Base-by-base conservation (phyloP, 92 coral and sea anemone species). In the Epizoanthus ramosus region DNA sequence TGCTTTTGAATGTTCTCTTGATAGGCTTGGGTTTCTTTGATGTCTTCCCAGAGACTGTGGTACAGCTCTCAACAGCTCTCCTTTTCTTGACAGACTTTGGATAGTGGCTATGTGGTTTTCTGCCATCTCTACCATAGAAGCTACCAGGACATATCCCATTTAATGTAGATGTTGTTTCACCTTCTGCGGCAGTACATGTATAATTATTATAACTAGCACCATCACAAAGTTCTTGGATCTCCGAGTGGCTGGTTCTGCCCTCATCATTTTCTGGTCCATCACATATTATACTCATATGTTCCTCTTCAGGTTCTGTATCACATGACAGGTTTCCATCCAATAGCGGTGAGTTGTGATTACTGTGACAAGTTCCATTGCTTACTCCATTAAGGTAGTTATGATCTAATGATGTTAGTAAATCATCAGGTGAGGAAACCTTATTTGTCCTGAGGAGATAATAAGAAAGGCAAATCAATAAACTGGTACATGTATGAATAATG, bases 131-230 rank as follows among this genome's bases (percentile, higher is more conserved):
- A 61, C 82, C 56, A 41, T 77, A 77, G 47, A 77, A 77, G 18
- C 82, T 60, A n/a, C 41, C 71, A 21, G 82, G 82, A 57, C 41
- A 14, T 41, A 77, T 59, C 8, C 82, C 82, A 61, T 37, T 77
- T 41, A 31, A 15, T 3, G 31, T 33, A 4, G 82, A 41, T 9
- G 43, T 59, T 37, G 69, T 61, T 61, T 37, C 82, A 21, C 9
- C 22, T 50, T 50, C 54, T 50, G 54, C 10, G 14, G 15, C 14
- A 50, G 12, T 50, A 37, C 43, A 37, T 37, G 43, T 6, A 37
- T 37, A 37, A 37, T 37, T 37, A 37, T 75, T 52, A 57, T 75
- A 53, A 75, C 3, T n/a, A 21, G 17, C 16, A 39, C 59, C 59
- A 60, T 60, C 60, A 77, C 57, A 17, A 37, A 60, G 39, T 14